A percentile compares a stretch with the other conserved stretches of the same genome.
phyloP scores from a whole-genome alignment of 2,888 invertebrate genomes.

The Actias luna region DNA sequence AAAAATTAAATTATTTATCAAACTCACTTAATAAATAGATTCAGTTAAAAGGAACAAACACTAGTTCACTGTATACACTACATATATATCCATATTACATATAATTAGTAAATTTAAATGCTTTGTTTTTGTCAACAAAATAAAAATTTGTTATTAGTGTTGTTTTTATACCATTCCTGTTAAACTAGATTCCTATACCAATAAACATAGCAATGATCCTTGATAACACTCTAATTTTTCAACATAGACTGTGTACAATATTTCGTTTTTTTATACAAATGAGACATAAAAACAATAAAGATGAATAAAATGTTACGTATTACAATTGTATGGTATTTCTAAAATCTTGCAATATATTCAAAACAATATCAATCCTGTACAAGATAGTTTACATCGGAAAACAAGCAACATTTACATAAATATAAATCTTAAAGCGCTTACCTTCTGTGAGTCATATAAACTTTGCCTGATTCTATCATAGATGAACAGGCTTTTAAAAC shows the following conservation, averaged over 20 bases:
- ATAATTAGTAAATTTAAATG: not conserved
- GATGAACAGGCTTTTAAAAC: slow-evolving; percentile 93
- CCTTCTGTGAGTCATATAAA: slow-evolving; percentile 96
- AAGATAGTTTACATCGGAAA: not conserved
- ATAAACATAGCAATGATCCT: too few species aligned
- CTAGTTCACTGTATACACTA: not conserved
- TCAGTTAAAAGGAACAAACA: not conserved
- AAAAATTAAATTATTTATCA: too few species aligned
- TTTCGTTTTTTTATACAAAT: not conserved
- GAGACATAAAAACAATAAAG: not conserved
- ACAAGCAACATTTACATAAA: slow-evolving; percentile 30
- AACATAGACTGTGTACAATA: not conserved
- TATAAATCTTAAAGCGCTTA: slow-evolving; percentile 65
- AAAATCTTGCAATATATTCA: not conserved
- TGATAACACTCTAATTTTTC: not conserved
- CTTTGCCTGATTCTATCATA: slow-evolving; percentile 96
- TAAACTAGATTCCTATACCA: too few species aligned
- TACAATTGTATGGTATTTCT: too few species aligned
- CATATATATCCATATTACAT: not conserved
- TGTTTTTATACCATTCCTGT: too few species aligned
- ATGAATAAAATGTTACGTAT: not conserved
- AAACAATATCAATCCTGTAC: not conserved
- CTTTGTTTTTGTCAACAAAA: too few species aligned
- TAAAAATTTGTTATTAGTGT: too few species aligned
- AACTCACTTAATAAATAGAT: not conserved